Conservation (phyloP, 2,888 invertebrate species). For the Furcula furcula region DNA sequence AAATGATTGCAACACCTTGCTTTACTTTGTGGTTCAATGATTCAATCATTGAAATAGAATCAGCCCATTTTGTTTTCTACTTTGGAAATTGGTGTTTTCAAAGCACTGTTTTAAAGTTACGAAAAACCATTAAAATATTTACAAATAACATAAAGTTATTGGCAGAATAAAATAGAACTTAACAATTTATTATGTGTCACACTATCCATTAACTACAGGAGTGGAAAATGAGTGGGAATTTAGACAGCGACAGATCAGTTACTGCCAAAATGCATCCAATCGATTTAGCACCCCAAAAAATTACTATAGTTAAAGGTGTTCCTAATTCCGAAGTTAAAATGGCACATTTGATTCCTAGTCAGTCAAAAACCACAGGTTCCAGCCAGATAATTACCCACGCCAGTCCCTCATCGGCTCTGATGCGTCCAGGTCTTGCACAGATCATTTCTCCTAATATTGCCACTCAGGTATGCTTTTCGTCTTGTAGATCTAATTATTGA, state of each 20-base stretch:
- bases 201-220: no score
- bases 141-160: no score
- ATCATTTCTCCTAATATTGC: slow-evolving; percentile 69
- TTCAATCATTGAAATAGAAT: no score
- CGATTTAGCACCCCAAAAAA: slow-evolving; percentile 78
- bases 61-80: no score
- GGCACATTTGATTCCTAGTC: slow-evolving; percentile 69
- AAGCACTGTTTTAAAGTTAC: no score
- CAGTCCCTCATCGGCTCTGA: slow-evolving; percentile 57
- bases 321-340: slow-evolving; percentile 72
- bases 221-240: slow-evolving; percentile 74
- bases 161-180: no score
- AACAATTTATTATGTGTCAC: no score
- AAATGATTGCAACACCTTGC: no score
- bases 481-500: no score
- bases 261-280: slow-evolving; percentile 81
- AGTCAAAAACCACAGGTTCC: slow-evolving; percentile 57
- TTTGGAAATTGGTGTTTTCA: no score
- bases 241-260: slow-evolving; percentile 80
- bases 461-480: slow-evolving; percentile 58
- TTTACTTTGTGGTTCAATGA: no score
- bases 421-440: slow-evolving; percentile 70
- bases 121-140: no score
- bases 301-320: slow-evolving; percentile 74
- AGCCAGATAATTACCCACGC: slow-evolving; percentile 67